Conservation (phyloP, 2,888 invertebrate species). For the Eupelmus urozonus region DNA sequence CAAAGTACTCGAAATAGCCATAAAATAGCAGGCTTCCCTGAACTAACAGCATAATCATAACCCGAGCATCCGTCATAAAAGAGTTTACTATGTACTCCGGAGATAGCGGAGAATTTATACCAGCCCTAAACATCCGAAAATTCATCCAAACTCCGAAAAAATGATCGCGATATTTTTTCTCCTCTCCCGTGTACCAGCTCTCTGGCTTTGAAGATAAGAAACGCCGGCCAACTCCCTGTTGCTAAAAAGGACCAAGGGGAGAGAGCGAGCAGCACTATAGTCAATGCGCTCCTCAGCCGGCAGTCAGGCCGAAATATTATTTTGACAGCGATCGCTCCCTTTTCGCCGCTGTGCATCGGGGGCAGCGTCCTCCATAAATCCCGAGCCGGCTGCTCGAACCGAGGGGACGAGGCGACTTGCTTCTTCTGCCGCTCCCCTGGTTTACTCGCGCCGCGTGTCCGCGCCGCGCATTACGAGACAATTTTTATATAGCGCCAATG, state of each 20-base stretch:
- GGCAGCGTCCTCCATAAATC: slow-evolving; percentile 47
- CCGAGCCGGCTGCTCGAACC: neutral
- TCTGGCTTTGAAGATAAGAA: slow-evolving; percentile 42
- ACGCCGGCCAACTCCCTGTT: neutral
- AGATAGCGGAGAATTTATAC: too few relatives aligned
- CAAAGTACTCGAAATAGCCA: too few relatives aligned
- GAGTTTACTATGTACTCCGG: neutral
- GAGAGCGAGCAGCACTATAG: too few relatives aligned
- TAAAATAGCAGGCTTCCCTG: too few relatives aligned
- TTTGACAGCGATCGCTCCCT: slow-evolving; percentile 43
- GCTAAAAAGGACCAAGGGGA: neutral
- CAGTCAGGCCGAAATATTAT: slow-evolving; percentile 49
- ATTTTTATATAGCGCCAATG: slow-evolving; percentile 51
- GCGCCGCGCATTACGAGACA: slow-evolving; percentile 45
- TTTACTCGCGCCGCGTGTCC: neutral
- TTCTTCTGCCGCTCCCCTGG: neutral
- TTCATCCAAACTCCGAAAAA: slow-evolving; percentile 9
- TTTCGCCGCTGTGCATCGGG: neutral
- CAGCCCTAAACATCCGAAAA: neutral
- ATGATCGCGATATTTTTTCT: neutral
- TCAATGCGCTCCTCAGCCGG: neutral
- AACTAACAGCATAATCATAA: too few relatives aligned
- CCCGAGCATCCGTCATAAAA: neutral
- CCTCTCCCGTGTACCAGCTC: neutral
- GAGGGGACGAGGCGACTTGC: neutral